These are phyloP conservation scores for Dromococcyx pavoninus DNA, from an alignment of 2,797 vertebrate species.

Conservation along the genomic window DNA sequence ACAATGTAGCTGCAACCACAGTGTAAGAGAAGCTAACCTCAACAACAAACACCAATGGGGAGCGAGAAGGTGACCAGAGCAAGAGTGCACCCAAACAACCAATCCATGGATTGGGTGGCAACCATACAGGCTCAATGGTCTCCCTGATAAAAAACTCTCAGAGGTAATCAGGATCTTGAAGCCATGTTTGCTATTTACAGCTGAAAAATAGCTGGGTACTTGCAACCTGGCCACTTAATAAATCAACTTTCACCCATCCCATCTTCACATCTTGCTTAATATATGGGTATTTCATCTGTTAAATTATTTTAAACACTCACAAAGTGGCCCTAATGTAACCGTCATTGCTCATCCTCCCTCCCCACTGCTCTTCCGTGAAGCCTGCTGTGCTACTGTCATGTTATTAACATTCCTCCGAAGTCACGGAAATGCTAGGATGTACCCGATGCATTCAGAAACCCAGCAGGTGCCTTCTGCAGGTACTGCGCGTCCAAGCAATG, in stretches of 20 bases:
- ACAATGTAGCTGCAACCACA: neutral
- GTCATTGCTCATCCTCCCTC: conserved; percentile 28
- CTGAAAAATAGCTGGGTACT: conserved; percentile 1
- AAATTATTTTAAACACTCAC: conserved; percentile 45
- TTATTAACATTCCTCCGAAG: conserved; percentile 58
- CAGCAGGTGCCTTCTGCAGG: conserved; percentile 64
- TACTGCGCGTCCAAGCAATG: conserved; percentile 24
- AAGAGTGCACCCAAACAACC: neutral
- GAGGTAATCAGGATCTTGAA: neutral
- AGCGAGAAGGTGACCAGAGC: neutral
- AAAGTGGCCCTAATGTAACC: conserved; percentile 46
- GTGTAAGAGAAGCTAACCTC: neutral
- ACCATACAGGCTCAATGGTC: neutral
- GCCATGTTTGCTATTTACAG: neutral
- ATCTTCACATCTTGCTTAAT: conserved; percentile 24
- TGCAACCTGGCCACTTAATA: neutral
- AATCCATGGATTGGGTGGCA: neutral
- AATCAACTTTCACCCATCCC: neutral
- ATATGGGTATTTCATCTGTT: conserved; percentile 21
- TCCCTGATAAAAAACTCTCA: neutral
- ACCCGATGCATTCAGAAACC: conserved; percentile 61
- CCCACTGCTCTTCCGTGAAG: neutral
- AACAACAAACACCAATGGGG: neutral
- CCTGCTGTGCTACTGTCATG: conserved; percentile 62
- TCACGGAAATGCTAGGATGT: conserved; percentile 32